Evolutionary conservation across 2,113 vertebrate species (phyloP).

Genomic region (Cryptomyrus ogoouensis): DNA sequence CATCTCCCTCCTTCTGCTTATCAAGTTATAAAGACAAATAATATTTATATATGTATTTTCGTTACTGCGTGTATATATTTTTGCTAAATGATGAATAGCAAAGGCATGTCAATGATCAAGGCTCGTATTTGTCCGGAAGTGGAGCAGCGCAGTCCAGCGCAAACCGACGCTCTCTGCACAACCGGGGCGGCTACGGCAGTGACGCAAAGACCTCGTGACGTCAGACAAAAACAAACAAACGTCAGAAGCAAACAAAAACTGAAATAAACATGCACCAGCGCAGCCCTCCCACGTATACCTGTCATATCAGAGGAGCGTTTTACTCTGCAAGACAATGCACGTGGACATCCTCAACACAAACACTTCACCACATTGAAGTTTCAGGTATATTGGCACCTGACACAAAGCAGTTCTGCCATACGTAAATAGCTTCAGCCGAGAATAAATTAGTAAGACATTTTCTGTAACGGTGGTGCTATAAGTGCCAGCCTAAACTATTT

Average conservation of each 20-base stretch:
- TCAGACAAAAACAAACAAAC: slow-evolving; percentile 4
- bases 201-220: neutral
- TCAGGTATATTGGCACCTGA: neutral
- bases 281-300: neutral
- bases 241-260: neutral
- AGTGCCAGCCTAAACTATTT: neutral
- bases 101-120: neutral
- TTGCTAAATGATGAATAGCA: neutral
- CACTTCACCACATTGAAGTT: neutral
- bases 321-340: neutral
- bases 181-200: neutral
- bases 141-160: neutral
- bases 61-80: neutral
- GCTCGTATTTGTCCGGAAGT: neutral
- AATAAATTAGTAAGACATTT: neutral
- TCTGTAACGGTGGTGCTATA: neutral
- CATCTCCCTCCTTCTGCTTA: neutral
- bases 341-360: neutral
- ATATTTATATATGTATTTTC: neutral
- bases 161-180: neutral
- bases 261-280: neutral
- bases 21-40: neutral
- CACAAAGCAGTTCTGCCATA: neutral
- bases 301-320: neutral
- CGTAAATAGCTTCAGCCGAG: neutral